Percentiles rank a stretch among this genome's conserved stretches.
phyloP scores from a whole-genome alignment of 2,113 vertebrate genomes.

The Rattus rattus region DNA sequence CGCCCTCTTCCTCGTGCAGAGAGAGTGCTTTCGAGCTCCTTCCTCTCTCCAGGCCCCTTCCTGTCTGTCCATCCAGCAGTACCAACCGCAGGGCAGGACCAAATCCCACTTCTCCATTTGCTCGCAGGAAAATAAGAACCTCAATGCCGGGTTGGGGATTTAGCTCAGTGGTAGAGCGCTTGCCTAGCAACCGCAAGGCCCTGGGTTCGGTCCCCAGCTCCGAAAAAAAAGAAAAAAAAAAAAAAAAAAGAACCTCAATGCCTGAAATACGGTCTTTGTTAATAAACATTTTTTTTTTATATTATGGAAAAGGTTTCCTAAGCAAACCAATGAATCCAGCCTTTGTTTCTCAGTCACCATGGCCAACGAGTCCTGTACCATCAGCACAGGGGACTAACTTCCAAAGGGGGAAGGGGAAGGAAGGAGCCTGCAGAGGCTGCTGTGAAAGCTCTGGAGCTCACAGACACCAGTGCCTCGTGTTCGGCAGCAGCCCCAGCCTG shows the following conservation, averaged over 20 bases:
- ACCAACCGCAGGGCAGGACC: not conserved
- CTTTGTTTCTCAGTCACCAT: not conserved
- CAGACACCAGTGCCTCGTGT: not conserved
- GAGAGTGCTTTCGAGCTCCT: accelerated
- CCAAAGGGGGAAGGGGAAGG: not conserved
- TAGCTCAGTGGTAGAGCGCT: no score
- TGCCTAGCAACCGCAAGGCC: no score
- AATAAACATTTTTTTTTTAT: not conserved
- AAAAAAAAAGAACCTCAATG: not conserved
- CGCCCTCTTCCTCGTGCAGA: not conserved
- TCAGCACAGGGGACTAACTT: not conserved
- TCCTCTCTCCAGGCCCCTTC: not conserved
- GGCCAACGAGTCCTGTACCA: not conserved
- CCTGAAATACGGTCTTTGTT: not conserved
- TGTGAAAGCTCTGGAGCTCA: not conserved
- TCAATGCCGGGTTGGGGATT: no score
- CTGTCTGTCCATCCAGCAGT: not conserved
- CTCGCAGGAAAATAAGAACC: not conserved
- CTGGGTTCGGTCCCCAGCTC: no score
- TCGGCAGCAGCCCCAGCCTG: not conserved
- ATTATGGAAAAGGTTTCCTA: not conserved
- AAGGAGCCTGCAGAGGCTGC: not conserved
- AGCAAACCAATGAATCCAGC: not conserved
- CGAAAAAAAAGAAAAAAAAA: no score
- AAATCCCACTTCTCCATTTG: not conserved